Conservation (phyloP, 1,140 invertebrate genomes). For the Danaus melanippus region DNA sequence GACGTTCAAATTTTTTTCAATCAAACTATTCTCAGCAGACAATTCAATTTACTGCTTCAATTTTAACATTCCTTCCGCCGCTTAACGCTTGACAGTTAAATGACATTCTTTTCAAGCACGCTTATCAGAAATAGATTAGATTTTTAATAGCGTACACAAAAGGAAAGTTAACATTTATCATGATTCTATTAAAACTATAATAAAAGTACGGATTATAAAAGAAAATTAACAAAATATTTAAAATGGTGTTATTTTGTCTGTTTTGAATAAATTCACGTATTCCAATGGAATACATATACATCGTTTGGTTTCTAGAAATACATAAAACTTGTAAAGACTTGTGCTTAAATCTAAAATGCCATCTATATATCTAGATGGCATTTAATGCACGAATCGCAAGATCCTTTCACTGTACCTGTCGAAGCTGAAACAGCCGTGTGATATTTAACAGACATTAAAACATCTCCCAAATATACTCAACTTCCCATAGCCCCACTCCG, state of each 20-base stretch:
- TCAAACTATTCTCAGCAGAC: slow-evolving; percentile 3
- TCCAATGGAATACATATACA: too few species aligned
- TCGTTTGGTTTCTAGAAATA: too few species aligned
- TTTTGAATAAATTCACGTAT: too few species aligned
- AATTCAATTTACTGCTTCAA: slow-evolving; percentile 8
- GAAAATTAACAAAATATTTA: too few species aligned
- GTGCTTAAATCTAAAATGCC: slow-evolving; percentile 33
- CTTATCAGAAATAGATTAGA: neutral
- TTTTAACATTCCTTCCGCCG: slow-evolving; percentile 9
- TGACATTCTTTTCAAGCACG: slow-evolving; percentile 12
- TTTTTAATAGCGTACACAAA: neutral
- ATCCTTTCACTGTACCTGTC: slow-evolving; percentile 38
- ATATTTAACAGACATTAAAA: slow-evolving; percentile 38
- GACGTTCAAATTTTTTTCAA: neutral
- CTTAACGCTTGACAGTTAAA: slow-evolving; percentile 11
- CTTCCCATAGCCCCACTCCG: too few species aligned
- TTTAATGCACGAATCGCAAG: slow-evolving; percentile 38
- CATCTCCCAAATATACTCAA: too few species aligned
- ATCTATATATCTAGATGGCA: slow-evolving; percentile 54
- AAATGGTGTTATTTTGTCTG: too few species aligned
- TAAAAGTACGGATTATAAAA: too few species aligned
- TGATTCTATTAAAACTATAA: too few species aligned
- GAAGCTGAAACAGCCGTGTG: slow-evolving; percentile 27
- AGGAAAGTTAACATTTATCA: neutral
- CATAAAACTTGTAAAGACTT: too few species aligned